phyloP scores from a whole-genome alignment of 2,797 vertebrate genomes.

The Alosa sapidissima region DNA sequence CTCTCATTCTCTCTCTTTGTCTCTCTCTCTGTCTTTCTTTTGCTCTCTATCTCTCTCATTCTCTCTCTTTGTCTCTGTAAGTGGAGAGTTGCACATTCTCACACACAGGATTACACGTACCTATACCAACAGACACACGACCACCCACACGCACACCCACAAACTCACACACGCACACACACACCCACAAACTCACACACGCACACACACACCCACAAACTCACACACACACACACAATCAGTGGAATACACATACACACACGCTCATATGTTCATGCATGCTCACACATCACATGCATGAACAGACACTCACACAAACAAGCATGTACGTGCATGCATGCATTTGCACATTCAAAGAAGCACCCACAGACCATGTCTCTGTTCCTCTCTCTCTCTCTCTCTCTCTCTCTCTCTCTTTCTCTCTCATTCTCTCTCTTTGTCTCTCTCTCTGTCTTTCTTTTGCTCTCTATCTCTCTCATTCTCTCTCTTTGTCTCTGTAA shows the following conservation, averaged over 20 bases:
- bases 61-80: not conserved
- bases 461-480: not conserved
- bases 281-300: constrained; percentile 2
- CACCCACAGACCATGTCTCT: not conserved
- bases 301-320: not conserved
- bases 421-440: not conserved
- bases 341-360: not conserved
- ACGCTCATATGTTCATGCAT: not conserved
- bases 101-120: not conserved
- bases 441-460: not conserved
- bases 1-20: not conserved
- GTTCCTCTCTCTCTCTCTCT: not conserved
- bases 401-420: not conserved
- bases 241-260: not conserved
- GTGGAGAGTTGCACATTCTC: not conserved
- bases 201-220: not conserved
- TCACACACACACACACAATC: not conserved
- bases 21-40: not conserved
- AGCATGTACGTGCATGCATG: not conserved
- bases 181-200: not conserved
- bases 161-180: not conserved
- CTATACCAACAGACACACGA: not conserved
- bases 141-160: not conserved
- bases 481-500: not conserved
- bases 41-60: not conserved